Evolutionary conservation across 2,113 vertebrate species (phyloP).

Genomic region (Microcebus jonahi): DNA sequence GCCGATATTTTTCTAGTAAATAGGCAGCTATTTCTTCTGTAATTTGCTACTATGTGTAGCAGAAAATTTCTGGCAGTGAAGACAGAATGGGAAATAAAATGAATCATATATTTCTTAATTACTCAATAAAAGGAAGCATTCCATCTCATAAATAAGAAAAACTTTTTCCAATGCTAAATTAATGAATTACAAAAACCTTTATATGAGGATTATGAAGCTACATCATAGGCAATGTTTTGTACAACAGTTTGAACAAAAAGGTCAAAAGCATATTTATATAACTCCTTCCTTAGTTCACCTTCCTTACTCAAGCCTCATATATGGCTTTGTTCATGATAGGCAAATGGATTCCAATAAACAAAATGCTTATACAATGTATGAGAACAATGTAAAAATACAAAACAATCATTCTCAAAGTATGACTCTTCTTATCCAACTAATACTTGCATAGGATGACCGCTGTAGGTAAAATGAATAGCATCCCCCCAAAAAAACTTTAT

Average conservation of each 20-base stretch:
- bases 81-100: conserved; percentile 49
- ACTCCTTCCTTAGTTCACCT: neutral
- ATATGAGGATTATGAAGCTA: neutral
- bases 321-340: neutral
- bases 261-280: neutral
- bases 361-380: neutral
- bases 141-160: conserved; percentile 6
- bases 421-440: neutral
- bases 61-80: neutral
- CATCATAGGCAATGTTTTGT: neutral
- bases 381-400: neutral
- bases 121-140: conserved; percentile 40
- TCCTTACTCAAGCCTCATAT: neutral
- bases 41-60: conserved; percentile 21
- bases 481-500: neutral
- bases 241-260: neutral
- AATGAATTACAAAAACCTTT: conserved; percentile 18
- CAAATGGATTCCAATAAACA: neutral
- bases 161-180: conserved; percentile 35
- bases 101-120: conserved; percentile 60
- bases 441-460: neutral
- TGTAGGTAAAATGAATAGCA: neutral
- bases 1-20: neutral
- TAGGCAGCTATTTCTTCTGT: neutral
- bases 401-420: neutral